Evolutionary conservation across 2,888 invertebrate species (phyloP), one percentile per base, ranked within the genome.

Genomic region (Athripsodes cinereus): DNA sequence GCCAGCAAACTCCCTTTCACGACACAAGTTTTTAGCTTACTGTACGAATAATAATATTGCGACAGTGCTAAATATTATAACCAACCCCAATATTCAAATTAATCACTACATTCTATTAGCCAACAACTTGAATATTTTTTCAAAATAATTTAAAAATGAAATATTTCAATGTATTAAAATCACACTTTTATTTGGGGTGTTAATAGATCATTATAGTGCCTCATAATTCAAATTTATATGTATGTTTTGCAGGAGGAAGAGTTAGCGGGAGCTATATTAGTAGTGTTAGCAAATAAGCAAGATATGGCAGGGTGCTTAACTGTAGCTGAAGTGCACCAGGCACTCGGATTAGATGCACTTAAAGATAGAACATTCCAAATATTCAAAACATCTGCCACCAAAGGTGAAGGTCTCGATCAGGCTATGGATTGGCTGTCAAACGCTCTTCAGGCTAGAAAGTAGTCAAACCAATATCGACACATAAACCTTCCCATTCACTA

Each of bases 401-500:
- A 96, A 74, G 98, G 98, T 22, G 96, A 97, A 75, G 99, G 99
- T 1, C 81, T 99, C 52, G 96, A 99, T 73, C 94, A 95, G 76
- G 96, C 98, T 61, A 99, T 99, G 99, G 97, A 99, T 74, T 99
- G 99, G 98, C 85, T 95, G 65, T 90, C 92, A 62, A 94, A 92
- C 70, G 90, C 93, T 55, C 76, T 95, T 69, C 92, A 92, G 74
- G 91, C 88, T 70, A 85, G 87, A 75, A 94, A 94, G 87, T 94
- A 87, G 21, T 44, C 49, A 31, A 61, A 58, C 60, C 52, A 59
- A 58, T 44, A 20, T 22, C 22, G 44, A 47, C 21, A 52, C 52
- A 46, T 22, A 46, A 55, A 62, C 58, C 62, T 58, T 10, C 26
- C 26, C 26, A 26, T 10, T n/a, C n/a, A 59, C 57, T n/a, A 26